Conservation (phyloP, 2,113 vertebrate species). For the Odontophorus gujanensis region DNA sequence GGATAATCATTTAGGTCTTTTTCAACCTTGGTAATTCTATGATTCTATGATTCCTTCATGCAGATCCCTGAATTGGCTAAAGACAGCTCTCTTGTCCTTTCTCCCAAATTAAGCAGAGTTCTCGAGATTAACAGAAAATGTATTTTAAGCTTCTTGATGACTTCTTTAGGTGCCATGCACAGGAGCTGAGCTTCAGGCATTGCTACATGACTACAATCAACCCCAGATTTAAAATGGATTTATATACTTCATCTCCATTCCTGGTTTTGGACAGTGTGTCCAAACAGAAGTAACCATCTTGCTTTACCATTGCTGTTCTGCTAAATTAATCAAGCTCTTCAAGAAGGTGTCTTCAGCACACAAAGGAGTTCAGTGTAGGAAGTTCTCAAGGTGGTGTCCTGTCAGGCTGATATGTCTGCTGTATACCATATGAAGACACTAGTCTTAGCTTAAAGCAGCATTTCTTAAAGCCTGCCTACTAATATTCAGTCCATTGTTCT, state of each 20-base stretch:
- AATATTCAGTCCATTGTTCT: neutral
- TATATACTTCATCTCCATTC: neutral
- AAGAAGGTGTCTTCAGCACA: neutral
- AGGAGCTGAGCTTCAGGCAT: neutral
- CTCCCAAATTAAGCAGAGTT: neutral
- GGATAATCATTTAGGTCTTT: too few relatives aligned
- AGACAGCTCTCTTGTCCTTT: neutral
- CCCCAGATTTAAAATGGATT: neutral
- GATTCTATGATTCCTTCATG: neutral
- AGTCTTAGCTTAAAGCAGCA: neutral
- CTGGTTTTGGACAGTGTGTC: neutral
- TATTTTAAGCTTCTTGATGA: neutral
- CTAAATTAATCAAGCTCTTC: neutral
- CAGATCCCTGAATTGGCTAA: neutral
- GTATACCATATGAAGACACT: neutral
- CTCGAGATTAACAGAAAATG: neutral
- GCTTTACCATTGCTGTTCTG: neutral
- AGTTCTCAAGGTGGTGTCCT: neutral
- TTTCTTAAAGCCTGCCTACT: neutral
- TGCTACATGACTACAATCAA: neutral
- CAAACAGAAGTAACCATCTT: neutral
- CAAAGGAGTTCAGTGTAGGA: neutral
- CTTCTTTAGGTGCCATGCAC: neutral
- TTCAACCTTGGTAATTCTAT: too few relatives aligned
- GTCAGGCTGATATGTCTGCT: accelerated